These are phyloP conservation scores for Ormyrus rosae DNA, from an alignment of 2,888 invertebrate genomes.

Conservation along the genomic window DNA sequence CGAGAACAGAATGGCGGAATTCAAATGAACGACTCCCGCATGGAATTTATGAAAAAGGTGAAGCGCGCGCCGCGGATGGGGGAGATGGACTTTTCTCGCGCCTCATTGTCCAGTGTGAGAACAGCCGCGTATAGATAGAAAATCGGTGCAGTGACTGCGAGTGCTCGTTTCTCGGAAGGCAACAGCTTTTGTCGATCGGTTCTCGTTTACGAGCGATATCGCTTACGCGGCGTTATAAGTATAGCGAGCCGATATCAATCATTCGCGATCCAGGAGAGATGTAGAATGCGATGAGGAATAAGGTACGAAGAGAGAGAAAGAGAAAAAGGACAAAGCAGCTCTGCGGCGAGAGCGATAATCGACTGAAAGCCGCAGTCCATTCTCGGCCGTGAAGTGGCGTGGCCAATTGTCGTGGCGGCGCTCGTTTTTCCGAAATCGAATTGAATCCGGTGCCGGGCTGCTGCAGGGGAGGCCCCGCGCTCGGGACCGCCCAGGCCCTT, in stretches of 20 bases:
- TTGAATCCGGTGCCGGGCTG: slow-evolving; percentile 27
- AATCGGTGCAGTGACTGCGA: too few relatives aligned
- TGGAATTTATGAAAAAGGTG: too few relatives aligned
- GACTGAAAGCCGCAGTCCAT: slow-evolving; percentile 31
- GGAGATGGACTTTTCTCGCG: too few relatives aligned
- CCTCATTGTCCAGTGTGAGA: too few relatives aligned
- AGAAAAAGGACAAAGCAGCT: background rate
- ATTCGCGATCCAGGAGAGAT: slow-evolving; percentile 28
- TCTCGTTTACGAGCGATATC: background rate
- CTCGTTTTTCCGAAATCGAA: slow-evolving; percentile 41
- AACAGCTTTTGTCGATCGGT: slow-evolving; percentile 34
- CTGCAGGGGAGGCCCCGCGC: background rate
- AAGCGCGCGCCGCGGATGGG: too few relatives aligned
- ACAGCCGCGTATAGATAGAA: too few relatives aligned
- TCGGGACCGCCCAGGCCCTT: slow-evolving; percentile 42
- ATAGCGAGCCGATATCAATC: slow-evolving; percentile 40
- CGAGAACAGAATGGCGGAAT: too few relatives aligned
- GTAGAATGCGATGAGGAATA: slow-evolving; percentile 4
- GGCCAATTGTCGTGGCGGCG: slow-evolving; percentile 5
- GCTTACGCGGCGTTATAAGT: background rate
- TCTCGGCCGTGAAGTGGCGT: slow-evolving; percentile 39
- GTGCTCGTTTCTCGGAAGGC: slow-evolving; percentile 14
- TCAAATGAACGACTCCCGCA: too few relatives aligned
- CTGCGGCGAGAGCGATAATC: slow-evolving; percentile 15
- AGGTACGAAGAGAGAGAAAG: background rate